A percentile compares a stretch with the other conserved stretches of the same genome.
Evolutionary conservation across 2,113 vertebrate genomes (phyloP).

Genomic region (Rutilus rutilus): DNA sequence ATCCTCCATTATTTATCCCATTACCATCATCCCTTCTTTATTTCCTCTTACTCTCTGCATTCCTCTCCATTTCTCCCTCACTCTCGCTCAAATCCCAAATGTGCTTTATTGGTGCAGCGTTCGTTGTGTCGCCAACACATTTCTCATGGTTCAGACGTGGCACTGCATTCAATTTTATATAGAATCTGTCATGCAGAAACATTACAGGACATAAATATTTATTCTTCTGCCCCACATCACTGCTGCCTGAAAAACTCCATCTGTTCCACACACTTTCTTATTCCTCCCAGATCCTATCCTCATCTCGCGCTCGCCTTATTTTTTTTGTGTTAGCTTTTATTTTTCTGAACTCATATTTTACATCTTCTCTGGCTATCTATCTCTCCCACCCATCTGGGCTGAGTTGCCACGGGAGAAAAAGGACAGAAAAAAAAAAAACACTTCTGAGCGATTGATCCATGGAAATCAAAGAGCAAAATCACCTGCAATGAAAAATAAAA

Average conservation of each 20-base stretch:
- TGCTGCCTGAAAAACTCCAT: slow-evolving; percentile 64
- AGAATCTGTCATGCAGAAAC: slow-evolving; percentile 73
- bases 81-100: slow-evolving; percentile 56
- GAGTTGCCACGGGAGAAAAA: neutral
- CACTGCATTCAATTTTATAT: slow-evolving; percentile 70
- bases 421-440: slow-evolving; percentile 68
- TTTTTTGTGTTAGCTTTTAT: neutral
- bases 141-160: slow-evolving; percentile 67
- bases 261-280: slow-evolving; percentile 55
- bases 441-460: slow-evolving; percentile 70
- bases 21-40: slow-evolving; percentile 66
- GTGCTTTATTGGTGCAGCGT: slow-evolving; percentile 60
- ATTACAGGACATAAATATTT: slow-evolving; percentile 77
- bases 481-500: slow-evolving; percentile 58
- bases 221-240: slow-evolving; percentile 67
- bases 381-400: neutral
- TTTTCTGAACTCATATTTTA: slow-evolving; percentile 4
- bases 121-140: slow-evolving; percentile 64
- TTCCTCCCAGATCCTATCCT: slow-evolving; percentile 17
- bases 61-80: slow-evolving; percentile 1
- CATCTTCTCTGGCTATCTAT: slow-evolving; percentile 37
- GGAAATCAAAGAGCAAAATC: slow-evolving; percentile 67
- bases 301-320: slow-evolving; percentile 34
- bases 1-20: slow-evolving; percentile 41
- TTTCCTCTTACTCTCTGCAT: slow-evolving; percentile 50